Base-by-base conservation (phyloP, 2,113 vertebrate genomes). In the Phyllopteryx taeniolatus region DNA sequence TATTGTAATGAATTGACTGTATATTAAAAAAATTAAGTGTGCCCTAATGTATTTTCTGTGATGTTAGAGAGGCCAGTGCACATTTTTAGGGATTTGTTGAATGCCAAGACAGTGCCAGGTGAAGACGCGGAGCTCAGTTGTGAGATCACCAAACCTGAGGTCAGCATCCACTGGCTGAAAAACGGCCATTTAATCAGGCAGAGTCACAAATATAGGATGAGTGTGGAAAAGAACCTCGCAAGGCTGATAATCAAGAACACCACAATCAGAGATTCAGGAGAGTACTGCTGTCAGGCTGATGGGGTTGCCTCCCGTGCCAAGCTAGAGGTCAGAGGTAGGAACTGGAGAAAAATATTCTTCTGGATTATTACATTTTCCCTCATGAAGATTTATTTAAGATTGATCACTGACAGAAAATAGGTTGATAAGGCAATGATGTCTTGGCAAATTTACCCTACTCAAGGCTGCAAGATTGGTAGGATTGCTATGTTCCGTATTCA, bases 261-360 rank as follows among this genome's bases (percentile, higher is more conserved):
- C 68, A 91, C 88, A 0, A 83, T 92, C 67, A 95, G 90, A 82
- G 97, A 99, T 78, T 93, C 94, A 0, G 97, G 96, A 14, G 93
- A 95, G 20, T 98, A 99, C 77, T 91, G 92, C 0, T 99, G 97
- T 73, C 94, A 96, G 87, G 92, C 93, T 0, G 94, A 94, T 3
- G 88, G 79, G 10, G 86, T 93, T 11, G 93, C 90, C 76, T 95
- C 94, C 0, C 93, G 92, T 11, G 95, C 96, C 63, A 94, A 66
- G 4, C 73, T 99, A 76, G 91, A 78, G 0, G 93, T 99, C 79
- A 92, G 95, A 94, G 97, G 97, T 96, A 84, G 53, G 67, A 11
- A n/a, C 12, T 5, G 10, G 60, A 59, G 10, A 67, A 22, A 35
- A 68, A n/a, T 12, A 13, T 33, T 54, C 9, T 19, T 54, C 19